Base-by-base conservation (phyloP, 2,113 vertebrate genomes). In the Ammodytes dubius region DNA sequence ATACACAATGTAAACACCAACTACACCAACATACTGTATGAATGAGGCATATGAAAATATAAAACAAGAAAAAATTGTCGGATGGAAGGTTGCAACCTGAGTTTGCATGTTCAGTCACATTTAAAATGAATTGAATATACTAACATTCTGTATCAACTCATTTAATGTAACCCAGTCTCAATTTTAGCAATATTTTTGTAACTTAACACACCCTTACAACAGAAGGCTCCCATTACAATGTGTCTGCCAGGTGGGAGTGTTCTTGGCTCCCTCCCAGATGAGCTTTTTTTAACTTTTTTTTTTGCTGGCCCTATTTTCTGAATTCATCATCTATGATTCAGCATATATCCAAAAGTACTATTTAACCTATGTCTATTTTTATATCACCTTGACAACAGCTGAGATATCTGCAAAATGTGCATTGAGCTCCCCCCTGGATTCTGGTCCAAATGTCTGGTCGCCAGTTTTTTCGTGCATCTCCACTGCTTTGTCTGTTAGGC, bases 381-480 rank as follows among this genome's bases (percentile, higher is more conserved):
- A 60, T 11, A 47, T 95, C 88, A 99, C 98, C 96, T 98, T 99
- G 70, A 97, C 96, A 75, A 98, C 95, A 0, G 96, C 93, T 43
- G 94, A 91, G 78, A 99, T 96, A 73, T 99, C 97, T 79, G 92
- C 94, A 87, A 98, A 97, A 70, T 97, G 98, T 17, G 90, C 92
- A 81, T 93, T 97, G 54, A 99, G 92, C 56, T 99, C 96, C 19
- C 95, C 95, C 85, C 95, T 96, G n/a, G 93, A 83, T 6, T 93
- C 86, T 15, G 96, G 96, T 64, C 93, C 95, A 77, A 99, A 97
- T 17, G 91, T 94, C 64, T 91, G 94, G 70, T 99, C 96, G 0
- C 93, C 93, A 0, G 97, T 98, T 92, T 97, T 98, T 81, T 96
- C 95, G 12, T 95, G 91, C 37, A 99, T 93, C 91, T 98, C 97